Percentiles rank a stretch among this genome's conserved stretches.
These are phyloP conservation scores for Athene cunicularia DNA, from an alignment of 2,113 vertebrate species.

Conservation along the genomic window DNA sequence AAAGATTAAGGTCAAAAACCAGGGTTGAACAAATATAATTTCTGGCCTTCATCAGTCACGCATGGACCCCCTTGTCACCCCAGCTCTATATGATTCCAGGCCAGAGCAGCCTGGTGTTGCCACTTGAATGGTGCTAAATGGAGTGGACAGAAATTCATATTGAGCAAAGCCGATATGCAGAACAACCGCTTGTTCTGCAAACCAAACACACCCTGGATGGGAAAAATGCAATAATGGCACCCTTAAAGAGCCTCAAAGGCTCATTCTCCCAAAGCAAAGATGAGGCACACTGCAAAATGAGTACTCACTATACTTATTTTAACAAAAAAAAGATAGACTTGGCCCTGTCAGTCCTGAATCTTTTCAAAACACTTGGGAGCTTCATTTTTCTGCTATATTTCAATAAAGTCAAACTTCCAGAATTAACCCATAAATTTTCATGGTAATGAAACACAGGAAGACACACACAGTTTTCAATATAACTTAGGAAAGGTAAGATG, in stretches of 20 bases:
- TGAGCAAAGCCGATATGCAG: neutral
- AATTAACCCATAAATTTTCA: neutral
- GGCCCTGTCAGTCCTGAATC: neutral
- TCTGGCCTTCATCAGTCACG: neutral
- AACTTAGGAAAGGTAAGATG: neutral
- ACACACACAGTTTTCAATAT: neutral
- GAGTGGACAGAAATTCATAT: neutral
- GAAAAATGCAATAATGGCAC: neutral
- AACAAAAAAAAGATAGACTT: neutral
- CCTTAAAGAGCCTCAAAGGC: neutral
- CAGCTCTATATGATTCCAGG: neutral
- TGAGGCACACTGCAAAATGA: neutral
- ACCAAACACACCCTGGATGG: neutral
- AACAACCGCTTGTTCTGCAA: neutral
- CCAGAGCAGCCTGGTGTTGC: neutral
- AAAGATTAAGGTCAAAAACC: neutral
- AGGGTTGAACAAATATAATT: neutral
- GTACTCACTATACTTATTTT: neutral
- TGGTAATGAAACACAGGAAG: neutral
- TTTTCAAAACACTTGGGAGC: neutral
- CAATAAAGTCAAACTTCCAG: neutral
- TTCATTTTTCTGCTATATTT: neutral
- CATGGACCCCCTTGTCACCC: neutral
- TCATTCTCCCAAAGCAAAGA: neutral
- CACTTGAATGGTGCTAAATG: neutral